A percentile compares a stretch with the other conserved stretches of the same genome.
Conservation (phyloP, 2,113 vertebrate genomes). For the Synodontis membranacea region DNA sequence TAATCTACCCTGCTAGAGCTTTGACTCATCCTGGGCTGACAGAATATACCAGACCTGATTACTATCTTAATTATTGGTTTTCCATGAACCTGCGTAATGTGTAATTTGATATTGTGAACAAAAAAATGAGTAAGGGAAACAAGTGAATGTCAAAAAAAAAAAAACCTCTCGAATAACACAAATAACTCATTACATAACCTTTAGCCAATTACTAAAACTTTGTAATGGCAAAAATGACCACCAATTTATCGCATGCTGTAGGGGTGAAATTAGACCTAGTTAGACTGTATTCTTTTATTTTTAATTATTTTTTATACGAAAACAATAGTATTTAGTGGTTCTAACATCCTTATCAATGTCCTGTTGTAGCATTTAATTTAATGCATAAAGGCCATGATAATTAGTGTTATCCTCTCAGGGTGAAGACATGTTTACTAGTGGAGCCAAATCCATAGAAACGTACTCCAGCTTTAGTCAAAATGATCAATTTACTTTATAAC, state of each 20-base stretch:
- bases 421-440: not conserved
- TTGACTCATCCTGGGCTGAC: conserved; percentile 33
- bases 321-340: not conserved
- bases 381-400: not conserved
- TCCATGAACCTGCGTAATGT: too few relatives aligned
- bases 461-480: not conserved
- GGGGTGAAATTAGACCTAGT: not conserved
- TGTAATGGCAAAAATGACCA: not conserved
- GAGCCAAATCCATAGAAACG: not conserved
- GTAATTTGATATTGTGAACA: too few relatives aligned
- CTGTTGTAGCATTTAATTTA: not conserved
- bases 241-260: not conserved
- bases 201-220: not conserved
- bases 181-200: too few relatives aligned
- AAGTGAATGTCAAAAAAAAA: too few relatives aligned
- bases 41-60: conserved; percentile 35
- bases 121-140: too few relatives aligned
- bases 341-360: not conserved
- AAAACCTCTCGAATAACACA: too few relatives aligned
- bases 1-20: conserved; percentile 31
- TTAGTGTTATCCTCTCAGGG: not conserved
- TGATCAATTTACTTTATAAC: not conserved
- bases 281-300: not conserved
- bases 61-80: too few relatives aligned
- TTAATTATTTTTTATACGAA: not conserved